Conservation (phyloP, 2,888 invertebrate species). For the Ceramica pisi region DNA sequence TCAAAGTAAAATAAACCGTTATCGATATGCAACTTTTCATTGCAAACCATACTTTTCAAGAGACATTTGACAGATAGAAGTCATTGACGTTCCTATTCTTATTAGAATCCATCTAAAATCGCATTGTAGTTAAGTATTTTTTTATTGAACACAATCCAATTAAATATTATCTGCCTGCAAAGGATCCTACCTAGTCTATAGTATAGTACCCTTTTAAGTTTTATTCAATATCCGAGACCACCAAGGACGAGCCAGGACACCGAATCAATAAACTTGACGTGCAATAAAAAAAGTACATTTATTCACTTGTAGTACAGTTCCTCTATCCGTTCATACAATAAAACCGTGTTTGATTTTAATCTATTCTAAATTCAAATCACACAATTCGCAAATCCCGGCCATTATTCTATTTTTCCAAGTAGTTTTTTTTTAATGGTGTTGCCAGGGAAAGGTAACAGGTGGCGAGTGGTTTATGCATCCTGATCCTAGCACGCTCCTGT, state of each 20-base stretch:
- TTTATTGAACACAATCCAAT: too few species aligned
- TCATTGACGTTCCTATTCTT: too few species aligned
- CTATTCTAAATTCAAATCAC: slow-evolving; percentile 63
- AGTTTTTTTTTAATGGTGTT: slow-evolving; percentile 64
- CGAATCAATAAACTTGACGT: slow-evolving; percentile 14
- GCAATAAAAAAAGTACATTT: slow-evolving; percentile 8
- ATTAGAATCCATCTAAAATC: too few species aligned
- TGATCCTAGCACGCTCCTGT: slow-evolving; percentile 68
- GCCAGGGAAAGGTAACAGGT: slow-evolving; percentile 64
- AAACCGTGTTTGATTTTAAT: slow-evolving; percentile 39
- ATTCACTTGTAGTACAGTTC: slow-evolving; percentile 1
- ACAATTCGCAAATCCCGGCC: slow-evolving; percentile 55
- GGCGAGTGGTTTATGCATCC: slow-evolving; percentile 79
- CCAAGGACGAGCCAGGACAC: slow-evolving; percentile 2
- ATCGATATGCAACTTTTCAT: too few species aligned
- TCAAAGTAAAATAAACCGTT: too few species aligned
- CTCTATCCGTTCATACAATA: slow-evolving; percentile 19
- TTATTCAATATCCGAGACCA: not conserved
- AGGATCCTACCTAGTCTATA: not conserved
- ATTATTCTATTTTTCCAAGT: slow-evolving; percentile 67
- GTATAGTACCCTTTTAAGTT: not conserved
- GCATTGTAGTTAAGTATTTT: too few species aligned
- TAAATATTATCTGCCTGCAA: too few species aligned
- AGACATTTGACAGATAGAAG: too few species aligned
- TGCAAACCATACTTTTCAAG: too few species aligned